A percentile compares a stretch with the other conserved stretches of the same genome.
Conservation (phyloP, 1,140 invertebrate species). For the Halictus rubicundus region DNA sequence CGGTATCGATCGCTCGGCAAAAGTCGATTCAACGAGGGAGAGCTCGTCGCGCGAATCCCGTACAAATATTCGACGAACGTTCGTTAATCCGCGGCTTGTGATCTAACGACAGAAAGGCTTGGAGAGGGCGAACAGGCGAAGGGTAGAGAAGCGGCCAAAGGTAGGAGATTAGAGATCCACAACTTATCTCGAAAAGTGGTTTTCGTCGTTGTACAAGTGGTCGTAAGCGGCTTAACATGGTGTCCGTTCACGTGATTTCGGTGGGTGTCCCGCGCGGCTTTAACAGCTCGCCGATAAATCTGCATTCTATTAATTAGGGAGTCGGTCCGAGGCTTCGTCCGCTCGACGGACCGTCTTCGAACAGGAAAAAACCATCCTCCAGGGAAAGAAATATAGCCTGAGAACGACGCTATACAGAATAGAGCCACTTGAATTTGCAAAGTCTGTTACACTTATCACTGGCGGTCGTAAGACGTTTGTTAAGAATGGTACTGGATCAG, state of each 20-base stretch:
- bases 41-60: background rate
- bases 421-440: no score
- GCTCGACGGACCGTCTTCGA: background rate
- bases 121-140: background rate
- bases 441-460: no score
- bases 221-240: slow-evolving; percentile 44
- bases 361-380: background rate
- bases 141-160: slow-evolving; percentile 8
- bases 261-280: slow-evolving; percentile 26
- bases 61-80: slow-evolving; percentile 23
- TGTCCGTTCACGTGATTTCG: slow-evolving; percentile 43
- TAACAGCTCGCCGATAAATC: slow-evolving; percentile 36
- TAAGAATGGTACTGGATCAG: no score
- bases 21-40: background rate
- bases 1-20: background rate
- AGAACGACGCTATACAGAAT: no score
- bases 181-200: slow-evolving; percentile 63
- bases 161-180: slow-evolving; percentile 56
- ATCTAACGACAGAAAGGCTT: slow-evolving; percentile 5
- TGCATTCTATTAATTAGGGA: slow-evolving; percentile 38
- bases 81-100: slow-evolving; percentile 43
- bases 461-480: no score
- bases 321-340: background rate
- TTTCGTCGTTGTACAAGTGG: slow-evolving; percentile 43
- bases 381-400: no score